Percentiles rank a stretch among this genome's conserved stretches.
These are phyloP conservation scores for Stratiomys singularior DNA, from an alignment of 2,888 invertebrate genomes.

Conservation along the genomic window DNA sequence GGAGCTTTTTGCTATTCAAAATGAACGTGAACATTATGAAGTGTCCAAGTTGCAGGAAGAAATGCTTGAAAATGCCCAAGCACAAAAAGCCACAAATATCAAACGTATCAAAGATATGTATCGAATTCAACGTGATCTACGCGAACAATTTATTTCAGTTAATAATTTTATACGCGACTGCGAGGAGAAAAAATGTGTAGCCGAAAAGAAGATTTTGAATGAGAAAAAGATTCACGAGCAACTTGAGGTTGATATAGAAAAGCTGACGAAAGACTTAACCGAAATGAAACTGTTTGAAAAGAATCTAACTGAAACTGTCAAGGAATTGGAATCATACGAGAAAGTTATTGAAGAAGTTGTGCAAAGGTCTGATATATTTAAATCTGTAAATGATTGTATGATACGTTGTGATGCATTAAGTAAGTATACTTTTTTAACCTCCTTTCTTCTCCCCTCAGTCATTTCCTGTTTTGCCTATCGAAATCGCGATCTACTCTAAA, in stretches of 20 bases:
- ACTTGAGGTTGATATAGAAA: conserved; percentile 56
- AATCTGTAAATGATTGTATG: conserved; percentile 62
- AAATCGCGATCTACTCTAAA: too few relatives aligned
- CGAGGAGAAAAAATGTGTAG: conserved; percentile 59
- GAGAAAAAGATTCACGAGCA: conserved; percentile 58
- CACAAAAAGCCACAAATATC: conserved; percentile 57
- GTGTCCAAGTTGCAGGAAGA: conserved; percentile 60
- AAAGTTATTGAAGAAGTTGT: conserved; percentile 61
- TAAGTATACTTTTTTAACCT: conserved; percentile 53
- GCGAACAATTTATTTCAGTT: conserved; percentile 62
- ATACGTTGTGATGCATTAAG: conserved; percentile 64
- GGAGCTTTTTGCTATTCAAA: conserved; percentile 61
- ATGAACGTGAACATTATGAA: conserved; percentile 60
- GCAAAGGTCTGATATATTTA: conserved; percentile 58
- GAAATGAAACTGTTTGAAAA: conserved; percentile 58
- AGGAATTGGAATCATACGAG: conserved; percentile 62
- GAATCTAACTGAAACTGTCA: conserved; percentile 57
- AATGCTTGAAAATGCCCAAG: conserved; percentile 59
- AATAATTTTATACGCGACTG: conserved; percentile 64
- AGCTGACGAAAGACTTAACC: conserved; percentile 55
- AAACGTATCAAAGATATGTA: conserved; percentile 60
- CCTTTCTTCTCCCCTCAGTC: too few relatives aligned
- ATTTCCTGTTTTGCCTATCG: too few relatives aligned
- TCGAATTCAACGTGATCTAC: conserved; percentile 57
- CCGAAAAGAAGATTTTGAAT: conserved; percentile 59